These are phyloP conservation scores for Anas platyrhynchos DNA, from an alignment of 2,113 vertebrate species.

Conservation along the genomic window DNA sequence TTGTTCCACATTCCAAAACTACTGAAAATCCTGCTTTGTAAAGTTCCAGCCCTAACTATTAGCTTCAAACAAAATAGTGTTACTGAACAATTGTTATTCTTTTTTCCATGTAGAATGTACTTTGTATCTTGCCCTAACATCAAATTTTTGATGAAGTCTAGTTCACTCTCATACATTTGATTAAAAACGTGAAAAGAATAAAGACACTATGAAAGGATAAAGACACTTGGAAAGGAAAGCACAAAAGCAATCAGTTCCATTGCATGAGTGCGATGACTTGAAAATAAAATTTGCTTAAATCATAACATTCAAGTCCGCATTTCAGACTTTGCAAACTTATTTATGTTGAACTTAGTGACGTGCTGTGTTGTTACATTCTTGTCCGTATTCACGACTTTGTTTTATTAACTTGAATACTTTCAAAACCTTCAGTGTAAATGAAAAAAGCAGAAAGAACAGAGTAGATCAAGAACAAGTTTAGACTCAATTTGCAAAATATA, in stretches of 20 bases:
- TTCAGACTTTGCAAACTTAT: not conserved
- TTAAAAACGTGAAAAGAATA: not conserved
- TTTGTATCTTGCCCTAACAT: not conserved
- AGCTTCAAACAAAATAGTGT: not conserved
- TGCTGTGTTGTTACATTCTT: not conserved
- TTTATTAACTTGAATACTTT: not conserved
- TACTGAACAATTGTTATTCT: not conserved
- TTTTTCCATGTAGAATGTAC: not conserved
- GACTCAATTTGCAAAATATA: not conserved
- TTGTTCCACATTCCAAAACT: not conserved
- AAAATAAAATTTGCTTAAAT: not conserved
- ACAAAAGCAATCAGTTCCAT: not conserved
- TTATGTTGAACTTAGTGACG: not conserved
- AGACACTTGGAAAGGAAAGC: not conserved
- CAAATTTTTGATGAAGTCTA: not conserved
- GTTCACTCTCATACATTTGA: not conserved
- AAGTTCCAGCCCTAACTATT: not conserved
- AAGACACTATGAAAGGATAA: not conserved
- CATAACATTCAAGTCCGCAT: not conserved
- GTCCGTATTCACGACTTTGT: not conserved
- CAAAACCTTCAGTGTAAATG: not conserved
- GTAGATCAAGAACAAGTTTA: not conserved
- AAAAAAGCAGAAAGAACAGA: not conserved
- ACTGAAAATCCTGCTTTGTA: too few species aligned
- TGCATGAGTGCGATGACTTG: not conserved